Base-by-base conservation (phyloP, 2,113 vertebrate genomes). In the Rhinopomastus cyanomelas region DNA sequence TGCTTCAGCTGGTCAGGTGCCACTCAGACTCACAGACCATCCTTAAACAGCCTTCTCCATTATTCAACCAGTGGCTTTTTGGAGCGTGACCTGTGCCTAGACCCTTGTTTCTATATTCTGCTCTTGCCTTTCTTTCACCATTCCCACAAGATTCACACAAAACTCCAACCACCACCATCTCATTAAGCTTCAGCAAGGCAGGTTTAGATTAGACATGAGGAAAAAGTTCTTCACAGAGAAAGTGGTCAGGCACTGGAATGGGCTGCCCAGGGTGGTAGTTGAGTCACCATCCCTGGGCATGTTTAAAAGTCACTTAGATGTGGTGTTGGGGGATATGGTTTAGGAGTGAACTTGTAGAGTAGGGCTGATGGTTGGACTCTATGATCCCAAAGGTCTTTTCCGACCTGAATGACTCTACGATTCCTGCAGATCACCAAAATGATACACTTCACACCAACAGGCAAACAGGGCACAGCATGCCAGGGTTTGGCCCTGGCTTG, bases 381-480 rank as follows among this genome's bases (percentile, higher is more conserved):
- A n/a, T n/a, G n/a, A n/a, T n/a, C n/a, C n/a, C n/a, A n/a, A n/a
- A n/a, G n/a, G n/a, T n/a, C n/a, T n/a, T n/a, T n/a, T n/a, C n/a
- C n/a, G n/a, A n/a, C n/a, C n/a, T n/a, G n/a, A n/a, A n/a, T n/a
- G n/a, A n/a, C n/a, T n/a, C n/a, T n/a, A n/a, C n/a, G n/a, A n/a
- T n/a, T 42, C 39, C 51, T 60, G 34, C 57, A 44, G 9, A 20
- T 65, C 48, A 61, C 34, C 57, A 71, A 29, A 16, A n/a, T 48
- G 44, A 22, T 2, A 2, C 27, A 11, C 8, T 29, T 39, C n/a
- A 21, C 0, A 1, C 25, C 44, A 37, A 3, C 9, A 2, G 48
- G 29, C 22, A 86, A 62, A 65, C 8, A 1, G 30, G 56, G 37
- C 51, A 48, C 13, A 26, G 56, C 16, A 32, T 4, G 11, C 62